Conservation (phyloP, 2,113 vertebrate species). For the Tinamus guttatus region DNA sequence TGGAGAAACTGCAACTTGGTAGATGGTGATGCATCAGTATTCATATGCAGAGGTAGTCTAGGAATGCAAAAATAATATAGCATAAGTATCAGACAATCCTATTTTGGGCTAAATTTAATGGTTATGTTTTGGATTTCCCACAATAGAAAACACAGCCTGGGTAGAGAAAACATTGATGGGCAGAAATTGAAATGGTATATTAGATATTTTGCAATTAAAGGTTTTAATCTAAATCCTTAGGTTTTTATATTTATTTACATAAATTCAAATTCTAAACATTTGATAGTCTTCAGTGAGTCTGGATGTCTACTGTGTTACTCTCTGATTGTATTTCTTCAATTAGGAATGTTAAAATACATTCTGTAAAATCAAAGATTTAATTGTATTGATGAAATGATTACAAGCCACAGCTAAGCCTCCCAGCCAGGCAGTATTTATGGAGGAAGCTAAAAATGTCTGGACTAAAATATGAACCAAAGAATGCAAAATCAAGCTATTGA, state of each 20-base stretch:
- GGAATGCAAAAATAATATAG: neutral
- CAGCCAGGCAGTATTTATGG: neutral
- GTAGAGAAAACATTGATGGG: neutral
- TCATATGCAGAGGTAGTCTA: neutral
- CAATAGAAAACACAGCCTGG: neutral
- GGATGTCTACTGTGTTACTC: neutral
- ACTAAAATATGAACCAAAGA: neutral
- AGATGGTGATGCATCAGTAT: neutral
- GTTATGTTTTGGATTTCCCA: neutral
- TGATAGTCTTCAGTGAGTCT: conserved; percentile 15
- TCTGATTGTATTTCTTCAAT: neutral
- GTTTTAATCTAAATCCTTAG: neutral
- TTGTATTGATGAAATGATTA: conserved; percentile 54
- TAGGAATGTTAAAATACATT: neutral
- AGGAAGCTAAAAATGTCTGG: conserved; percentile 14
- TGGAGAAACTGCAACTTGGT: neutral
- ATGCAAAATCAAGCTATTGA: neutral
- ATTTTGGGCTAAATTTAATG: neutral
- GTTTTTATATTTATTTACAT: neutral
- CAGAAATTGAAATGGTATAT: neutral
- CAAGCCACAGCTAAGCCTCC: neutral
- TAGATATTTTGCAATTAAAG: neutral
- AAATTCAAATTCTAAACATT: neutral
- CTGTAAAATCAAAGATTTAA: conserved; percentile 19
- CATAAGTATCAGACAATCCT: neutral